A percentile compares a stretch with the other conserved stretches of the same genome.
Conservation (phyloP, 2,113 vertebrate genomes). For the Helogale parvula region DNA sequence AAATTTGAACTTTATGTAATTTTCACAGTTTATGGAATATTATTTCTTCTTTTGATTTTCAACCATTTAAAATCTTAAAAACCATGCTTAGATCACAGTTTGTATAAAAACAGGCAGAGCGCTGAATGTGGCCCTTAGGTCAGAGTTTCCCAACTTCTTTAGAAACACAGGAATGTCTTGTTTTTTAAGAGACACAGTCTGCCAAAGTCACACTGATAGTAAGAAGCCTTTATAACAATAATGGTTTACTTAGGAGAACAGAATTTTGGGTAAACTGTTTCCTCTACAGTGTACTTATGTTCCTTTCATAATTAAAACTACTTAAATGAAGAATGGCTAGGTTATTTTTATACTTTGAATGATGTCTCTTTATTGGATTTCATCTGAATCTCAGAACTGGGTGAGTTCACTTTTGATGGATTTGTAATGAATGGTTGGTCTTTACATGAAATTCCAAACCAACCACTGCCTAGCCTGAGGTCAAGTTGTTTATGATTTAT, state of each 20-base stretch:
- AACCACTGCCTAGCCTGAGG: not conserved
- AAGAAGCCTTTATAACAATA: not conserved
- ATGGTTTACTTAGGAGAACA: not conserved
- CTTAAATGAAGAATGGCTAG: not conserved
- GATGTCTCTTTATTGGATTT: not conserved
- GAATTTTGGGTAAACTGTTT: not conserved
- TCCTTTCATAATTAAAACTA: slow-evolving; percentile 11
- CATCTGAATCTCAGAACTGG: not conserved
- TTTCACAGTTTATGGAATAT: not conserved
- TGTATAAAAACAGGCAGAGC: not conserved
- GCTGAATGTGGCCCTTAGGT: not conserved
- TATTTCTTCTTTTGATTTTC: not conserved
- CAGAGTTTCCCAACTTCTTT: not conserved
- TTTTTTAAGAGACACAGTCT: not conserved
- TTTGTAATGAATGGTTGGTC: not conserved
- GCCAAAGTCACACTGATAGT: not conserved
- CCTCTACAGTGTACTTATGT: not conserved
- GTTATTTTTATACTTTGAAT: not conserved
- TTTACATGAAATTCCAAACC: not conserved
- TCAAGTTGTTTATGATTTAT: not conserved
- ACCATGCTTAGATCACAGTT: not conserved
- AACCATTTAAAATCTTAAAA: not conserved
- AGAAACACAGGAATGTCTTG: not conserved
- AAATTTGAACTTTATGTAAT: not conserved
- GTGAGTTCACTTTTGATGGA: not conserved